Evolutionary conservation across 2,888 invertebrate genomes (phyloP), one percentile per base, ranked within the genome.

Genomic region (Resseliella maxima): DNA sequence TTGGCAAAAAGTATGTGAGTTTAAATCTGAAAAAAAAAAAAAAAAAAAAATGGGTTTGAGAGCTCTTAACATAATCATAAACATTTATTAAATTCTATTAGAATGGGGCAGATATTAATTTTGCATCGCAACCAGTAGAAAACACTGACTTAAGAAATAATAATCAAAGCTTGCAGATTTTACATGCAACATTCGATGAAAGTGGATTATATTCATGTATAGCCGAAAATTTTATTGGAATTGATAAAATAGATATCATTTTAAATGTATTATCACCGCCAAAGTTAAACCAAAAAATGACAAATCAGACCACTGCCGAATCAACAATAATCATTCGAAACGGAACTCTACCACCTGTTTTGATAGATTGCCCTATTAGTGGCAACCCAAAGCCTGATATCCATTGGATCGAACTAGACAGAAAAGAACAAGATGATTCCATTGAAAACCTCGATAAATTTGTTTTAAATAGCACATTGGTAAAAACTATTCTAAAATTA

Each of bases 1-100:
- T n/a, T 83, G 83, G 83, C 21, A 38, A 83, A 83, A 83, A 83
- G 83, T 83, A 83, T 83, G 83, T 83, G 31, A 72, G 72, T 72
- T 18, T 27, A 24, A 24, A 24, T 31, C 31, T 15, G 31, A 5
- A 72, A 72, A 59, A 24, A 10, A 0, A 72, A 59, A 59, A n/a
- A 59, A 24, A 27, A 59, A n/a, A n/a, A n/a, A n/a, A n/a, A n/a
- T n/a, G n/a, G n/a, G n/a, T n/a, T n/a, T n/a, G n/a, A n/a, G n/a
- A n/a, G n/a, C n/a, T 24, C 24, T n/a, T 59, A 59, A 59, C 12
- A 6, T 50, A 50, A 50, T 12, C 24, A 12, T 59, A 3, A 50
- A 59, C 59, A 72, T 72, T 72, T 72, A 15, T 8, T 27, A 6
- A 50, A 24, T 59, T 24, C 31, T 24, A 24, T 59, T 24, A 72